Percentiles rank a stretch among this genome's conserved stretches.
These are phyloP conservation scores for Eulemur albifrons DNA, from an alignment of 2,797 vertebrate species.

Conservation along the genomic window DNA sequence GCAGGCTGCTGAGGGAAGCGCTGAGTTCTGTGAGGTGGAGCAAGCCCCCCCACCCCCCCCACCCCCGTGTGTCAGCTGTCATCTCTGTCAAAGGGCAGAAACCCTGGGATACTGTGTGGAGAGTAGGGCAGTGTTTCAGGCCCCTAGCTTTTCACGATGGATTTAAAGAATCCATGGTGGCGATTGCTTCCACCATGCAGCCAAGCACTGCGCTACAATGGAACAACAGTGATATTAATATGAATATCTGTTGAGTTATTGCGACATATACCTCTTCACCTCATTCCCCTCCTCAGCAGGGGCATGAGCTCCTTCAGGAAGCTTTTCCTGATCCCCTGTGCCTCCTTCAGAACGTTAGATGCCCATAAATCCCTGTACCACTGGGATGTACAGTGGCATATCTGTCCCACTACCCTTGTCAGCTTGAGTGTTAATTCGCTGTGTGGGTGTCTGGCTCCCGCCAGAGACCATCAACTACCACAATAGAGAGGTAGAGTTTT, in stretches of 20 bases:
- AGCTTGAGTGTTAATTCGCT: neutral
- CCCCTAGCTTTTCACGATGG: neutral
- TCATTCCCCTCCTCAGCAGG: neutral
- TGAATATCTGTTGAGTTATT: neutral
- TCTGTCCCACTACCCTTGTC: neutral
- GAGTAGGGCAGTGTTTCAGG: neutral
- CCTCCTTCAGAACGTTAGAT: neutral
- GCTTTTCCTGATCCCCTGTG: neutral
- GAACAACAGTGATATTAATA: neutral
- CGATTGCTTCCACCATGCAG: neutral
- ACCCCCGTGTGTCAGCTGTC: neutral
- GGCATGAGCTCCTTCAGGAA: neutral
- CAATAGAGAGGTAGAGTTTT: neutral
- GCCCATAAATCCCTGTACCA: neutral
- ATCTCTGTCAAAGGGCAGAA: neutral
- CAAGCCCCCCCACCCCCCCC: neutral
- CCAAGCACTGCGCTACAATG: neutral
- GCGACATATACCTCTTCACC: neutral
- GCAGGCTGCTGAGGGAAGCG: neutral
- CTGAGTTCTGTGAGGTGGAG: neutral
- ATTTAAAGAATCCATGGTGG: neutral
- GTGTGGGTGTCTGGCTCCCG: neutral
- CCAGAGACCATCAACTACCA: neutral
- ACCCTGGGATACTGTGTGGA: neutral
- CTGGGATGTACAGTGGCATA: no score